phyloP scores from a whole-genome alignment of 2,113 vertebrate genomes.

The Tetrax tetrax region DNA sequence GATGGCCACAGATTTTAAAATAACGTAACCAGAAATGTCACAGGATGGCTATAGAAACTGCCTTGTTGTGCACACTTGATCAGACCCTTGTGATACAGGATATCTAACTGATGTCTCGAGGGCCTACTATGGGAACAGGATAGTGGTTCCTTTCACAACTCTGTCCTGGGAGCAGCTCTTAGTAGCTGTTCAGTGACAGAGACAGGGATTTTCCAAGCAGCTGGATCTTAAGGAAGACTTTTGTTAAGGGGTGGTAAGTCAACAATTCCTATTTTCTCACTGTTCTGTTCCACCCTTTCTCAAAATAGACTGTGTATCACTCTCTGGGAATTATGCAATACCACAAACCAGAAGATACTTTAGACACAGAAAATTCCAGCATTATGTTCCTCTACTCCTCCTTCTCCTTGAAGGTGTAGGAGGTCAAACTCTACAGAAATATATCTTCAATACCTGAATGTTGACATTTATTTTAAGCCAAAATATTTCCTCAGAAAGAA shows the following conservation, averaged over 20 bases:
- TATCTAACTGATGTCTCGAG: neutral
- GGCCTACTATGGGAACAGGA: neutral
- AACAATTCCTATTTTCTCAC: neutral
- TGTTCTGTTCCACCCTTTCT: neutral
- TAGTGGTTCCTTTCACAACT: neutral
- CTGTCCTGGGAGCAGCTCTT: neutral
- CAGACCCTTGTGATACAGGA: neutral
- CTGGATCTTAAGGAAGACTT: neutral
- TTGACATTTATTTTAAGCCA: slow-evolving; percentile 23
- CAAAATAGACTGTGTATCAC: neutral
- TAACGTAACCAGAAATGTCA: neutral
- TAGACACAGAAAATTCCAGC: neutral
- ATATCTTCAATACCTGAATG: slow-evolving; percentile 20
- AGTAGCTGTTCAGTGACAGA: neutral
- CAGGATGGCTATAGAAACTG: neutral
- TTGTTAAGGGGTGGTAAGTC: neutral
- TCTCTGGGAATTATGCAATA: neutral
- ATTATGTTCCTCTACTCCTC: neutral
- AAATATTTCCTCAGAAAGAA: slow-evolving; percentile 36
- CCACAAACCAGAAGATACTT: neutral
- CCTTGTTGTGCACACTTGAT: neutral
- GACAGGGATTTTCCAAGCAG: neutral
- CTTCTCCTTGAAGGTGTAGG: neutral
- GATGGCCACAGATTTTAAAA: neutral
- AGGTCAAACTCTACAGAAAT: slow-evolving; percentile 13